Base-by-base conservation (phyloP, 1,140 invertebrate genomes). In the Drosophila albomicans region DNA sequence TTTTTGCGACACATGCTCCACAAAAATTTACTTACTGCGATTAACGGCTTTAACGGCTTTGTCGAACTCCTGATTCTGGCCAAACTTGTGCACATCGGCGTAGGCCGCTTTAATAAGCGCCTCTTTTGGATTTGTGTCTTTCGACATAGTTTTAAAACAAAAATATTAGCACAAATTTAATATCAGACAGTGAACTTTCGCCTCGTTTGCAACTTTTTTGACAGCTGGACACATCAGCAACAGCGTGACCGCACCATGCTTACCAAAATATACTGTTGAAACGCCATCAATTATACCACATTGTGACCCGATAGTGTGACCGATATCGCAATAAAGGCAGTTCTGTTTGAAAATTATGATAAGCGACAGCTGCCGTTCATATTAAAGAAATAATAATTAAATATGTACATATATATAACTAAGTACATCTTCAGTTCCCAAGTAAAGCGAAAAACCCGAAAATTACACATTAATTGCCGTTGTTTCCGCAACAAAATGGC, bases 21-120 rank as follows among this genome's bases (percentile, higher is more conserved):
- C 72, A 52, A 25, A 25, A 25, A 25, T 25, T 25, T 38, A 91
- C 94, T 95, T 95, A 98, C 98, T 97, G 95, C 96, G 97, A 81
- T 98, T 98, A 4, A 96, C 95, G 54, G 95, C 94, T 94, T 98
- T 99, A 25, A 98, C 93, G 0, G 97, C 97, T 93, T 96, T 96
- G 76, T 98, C 97, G 93, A 96, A 98, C 82, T 99, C 98, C 57
- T 95, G 95, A 91, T 95, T 97, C 93, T 97, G 96, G 52, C 96
- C 96, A 89, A 96, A 96, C 93, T 96, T 96, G 93, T 96, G 95
- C 82, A 99, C 95, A 93, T 99, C 98, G 5, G 95, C 94, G 86
- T 96, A 98, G n/a, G 96, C 92, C 38, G 93, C 78, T 49, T 91
- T 92, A 11, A 92, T 89, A 20, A 91, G 62, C 69, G 93, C 91